phyloP scores from a whole-genome alignment of 2,113 vertebrate species.

The Catharus bicknelli region DNA sequence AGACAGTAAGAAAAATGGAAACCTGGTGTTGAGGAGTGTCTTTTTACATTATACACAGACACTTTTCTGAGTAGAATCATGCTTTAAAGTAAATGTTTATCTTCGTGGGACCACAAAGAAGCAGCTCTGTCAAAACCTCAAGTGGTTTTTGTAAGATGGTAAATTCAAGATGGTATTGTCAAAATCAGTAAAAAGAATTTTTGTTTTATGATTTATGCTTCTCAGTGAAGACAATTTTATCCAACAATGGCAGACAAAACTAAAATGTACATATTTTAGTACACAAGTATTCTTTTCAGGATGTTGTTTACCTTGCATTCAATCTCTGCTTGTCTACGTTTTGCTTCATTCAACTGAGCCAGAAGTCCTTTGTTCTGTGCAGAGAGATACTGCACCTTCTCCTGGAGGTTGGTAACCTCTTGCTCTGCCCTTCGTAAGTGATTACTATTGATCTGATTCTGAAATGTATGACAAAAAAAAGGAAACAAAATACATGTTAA shows the following conservation, averaged over 20 bases:
- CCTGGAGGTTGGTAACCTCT: slow-evolving; percentile 79
- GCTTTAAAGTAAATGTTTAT: not conserved
- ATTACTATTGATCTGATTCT: slow-evolving; percentile 96
- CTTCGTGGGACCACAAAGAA: not conserved
- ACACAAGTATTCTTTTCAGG: not conserved
- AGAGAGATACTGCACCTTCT: slow-evolving; percentile 84
- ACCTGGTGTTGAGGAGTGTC: not conserved
- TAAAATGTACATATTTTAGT: not conserved
- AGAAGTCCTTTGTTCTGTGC: slow-evolving; percentile 88
- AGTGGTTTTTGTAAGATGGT: not conserved
- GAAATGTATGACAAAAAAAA: slow-evolving; percentile 26
- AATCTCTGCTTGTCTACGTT: slow-evolving; percentile 91
- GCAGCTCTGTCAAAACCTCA: slow-evolving; percentile 1
- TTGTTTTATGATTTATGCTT: not conserved
- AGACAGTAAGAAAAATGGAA: not conserved
- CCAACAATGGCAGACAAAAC: not conserved
- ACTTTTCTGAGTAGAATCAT: not conserved
- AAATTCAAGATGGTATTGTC: not conserved
- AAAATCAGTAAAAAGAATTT: not conserved
- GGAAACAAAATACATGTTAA: not conserved
- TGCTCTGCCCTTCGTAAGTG: slow-evolving; percentile 91
- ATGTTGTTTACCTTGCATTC: slow-evolving; percentile 90
- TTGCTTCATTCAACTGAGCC: slow-evolving; percentile 86
- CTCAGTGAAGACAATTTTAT: not conserved
- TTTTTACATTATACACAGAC: not conserved